Evolutionary conservation across 2,113 vertebrate genomes (phyloP), one percentile per base, ranked within the genome.

Genomic region (Rhagologus leucostigma): DNA sequence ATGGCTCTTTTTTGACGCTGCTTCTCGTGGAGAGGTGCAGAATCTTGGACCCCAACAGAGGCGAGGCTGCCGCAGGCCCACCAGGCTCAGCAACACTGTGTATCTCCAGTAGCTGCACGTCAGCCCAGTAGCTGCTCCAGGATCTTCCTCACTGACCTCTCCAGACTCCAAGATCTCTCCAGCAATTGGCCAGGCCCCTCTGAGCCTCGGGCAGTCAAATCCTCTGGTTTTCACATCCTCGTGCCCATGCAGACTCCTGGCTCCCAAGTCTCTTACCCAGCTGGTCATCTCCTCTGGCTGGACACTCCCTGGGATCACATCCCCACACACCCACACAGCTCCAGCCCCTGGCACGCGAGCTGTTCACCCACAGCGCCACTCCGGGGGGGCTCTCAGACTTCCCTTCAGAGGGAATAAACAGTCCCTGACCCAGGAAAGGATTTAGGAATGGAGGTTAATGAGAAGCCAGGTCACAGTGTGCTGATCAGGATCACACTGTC

Each of bases 21-120:
- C 4, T 7, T 47, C n/a, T 74, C 0, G 0, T 18, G 39, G n/a
- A 22, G 47, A 52, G 19, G 24, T 37, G n/a, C 63, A 37, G 37
- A 62, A 37, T 23, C 9, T 52, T n/a, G 29, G 6, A 50, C 11
- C 30, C 7, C 42, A 52, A 4, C 9, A 56, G 47, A 41, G 26
- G 41, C 14, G 62, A 62, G 26, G 14, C 32, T 84, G 56, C 44
- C 16, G 15, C 42, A 56, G 23, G 23, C 33, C 39, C 35, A 75
- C 4, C 30, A 35, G 56, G n/a, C 23, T 47, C 22, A 70, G 24
- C 19, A 47, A 19, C 17, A 11, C 30, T 11, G 30, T 30, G 33
- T 30, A 16, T 65, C 41, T 16, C 5, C 57, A 47, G 69, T 4
- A 71, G 52, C 24, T 68, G 26, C 26, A 46, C 19, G 5, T 37